Evolutionary conservation across 2,797 vertebrate genomes (phyloP), one percentile per base, ranked within the genome.

Genomic region (Danio albolineatus): DNA sequence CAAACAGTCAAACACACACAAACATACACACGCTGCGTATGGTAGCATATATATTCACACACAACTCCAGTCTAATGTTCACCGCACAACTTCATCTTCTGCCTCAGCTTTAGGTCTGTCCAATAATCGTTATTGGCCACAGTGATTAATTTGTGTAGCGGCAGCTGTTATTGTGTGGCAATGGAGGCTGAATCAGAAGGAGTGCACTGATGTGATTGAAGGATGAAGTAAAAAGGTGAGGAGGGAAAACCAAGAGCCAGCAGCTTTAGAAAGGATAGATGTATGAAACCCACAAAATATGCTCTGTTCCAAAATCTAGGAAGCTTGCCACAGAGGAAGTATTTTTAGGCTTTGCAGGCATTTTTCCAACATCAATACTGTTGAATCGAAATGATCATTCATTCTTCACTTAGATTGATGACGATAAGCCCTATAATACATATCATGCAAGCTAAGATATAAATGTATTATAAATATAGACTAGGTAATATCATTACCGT

Each of bases 171-270:
- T 19, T 77, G 64, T 38, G 64, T 59, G 64, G 28, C 57, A 39
- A 77, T 60, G 16, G 54, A 41, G 7, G 54, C 28, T 49, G 43
- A 60, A 70, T 51, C 56, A 70, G 46, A 39, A 36, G 56, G 44
- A 61, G 65, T 49, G 44, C 21, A 70, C 78, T 78, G 56, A 57
- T 67, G 75, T 48, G 62, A 77, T 77, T 67, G 53, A 70, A 36
- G 54, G 44, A 70, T 61, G 54, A 60, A 78, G 54, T 48, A 10
- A 66, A 57, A 72, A 66, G 41, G 36, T 76, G 74, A 36, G 21
- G 39, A 57, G 51, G 39, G 41, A 66, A 76, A 76, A 76, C 41
- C 10, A 51, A 28, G 19, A 38, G 73, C 44, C 46, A 75, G 39
- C 12, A 14, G 51, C 51, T 56, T 56, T 65, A 76, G 38, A 64